phyloP scores from a whole-genome alignment of 2,888 invertebrate genomes.

The Cetonia aurata region DNA sequence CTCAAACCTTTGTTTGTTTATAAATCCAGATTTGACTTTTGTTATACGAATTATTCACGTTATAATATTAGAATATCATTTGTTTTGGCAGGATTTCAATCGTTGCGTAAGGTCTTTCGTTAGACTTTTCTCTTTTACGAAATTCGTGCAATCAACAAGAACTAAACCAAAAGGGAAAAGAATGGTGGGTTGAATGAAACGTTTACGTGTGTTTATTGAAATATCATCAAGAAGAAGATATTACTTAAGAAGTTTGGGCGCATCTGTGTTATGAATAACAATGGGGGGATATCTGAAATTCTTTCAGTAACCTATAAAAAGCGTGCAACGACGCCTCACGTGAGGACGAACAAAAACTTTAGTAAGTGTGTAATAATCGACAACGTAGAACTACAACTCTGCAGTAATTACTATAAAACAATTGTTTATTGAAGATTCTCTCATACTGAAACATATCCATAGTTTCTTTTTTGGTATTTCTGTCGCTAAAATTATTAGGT shows the following conservation, averaged over 20 bases:
- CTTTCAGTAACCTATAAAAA: slow-evolving; percentile 18
- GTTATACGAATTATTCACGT: slow-evolving; percentile 41
- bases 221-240: slow-evolving; percentile 39
- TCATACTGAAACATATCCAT: too few relatives aligned
- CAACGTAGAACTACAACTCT: too few relatives aligned
- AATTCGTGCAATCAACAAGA: slow-evolving; percentile 39
- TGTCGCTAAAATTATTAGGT: too few relatives aligned
- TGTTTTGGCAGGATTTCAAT: slow-evolving; percentile 44
- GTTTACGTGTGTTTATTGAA: slow-evolving; percentile 40
- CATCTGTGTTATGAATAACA: slow-evolving; percentile 42
- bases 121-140: slow-evolving; percentile 33
- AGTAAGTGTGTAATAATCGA: too few relatives aligned
- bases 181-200: slow-evolving; percentile 40
- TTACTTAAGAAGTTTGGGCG: slow-evolving; percentile 40
- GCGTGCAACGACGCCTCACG: neutral
- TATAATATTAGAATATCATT: slow-evolving; percentile 43
- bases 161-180: slow-evolving; percentile 30
- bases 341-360: too few relatives aligned
- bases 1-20: slow-evolving; percentile 36
- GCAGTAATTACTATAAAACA: too few relatives aligned
- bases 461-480: too few relatives aligned
- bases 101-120: slow-evolving; percentile 40
- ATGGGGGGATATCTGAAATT: slow-evolving; percentile 25
- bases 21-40: slow-evolving; percentile 41
- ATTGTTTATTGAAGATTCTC: too few relatives aligned